phyloP scores from a whole-genome alignment of 2,888 invertebrate genomes.

The Crossocerus cetratus region DNA sequence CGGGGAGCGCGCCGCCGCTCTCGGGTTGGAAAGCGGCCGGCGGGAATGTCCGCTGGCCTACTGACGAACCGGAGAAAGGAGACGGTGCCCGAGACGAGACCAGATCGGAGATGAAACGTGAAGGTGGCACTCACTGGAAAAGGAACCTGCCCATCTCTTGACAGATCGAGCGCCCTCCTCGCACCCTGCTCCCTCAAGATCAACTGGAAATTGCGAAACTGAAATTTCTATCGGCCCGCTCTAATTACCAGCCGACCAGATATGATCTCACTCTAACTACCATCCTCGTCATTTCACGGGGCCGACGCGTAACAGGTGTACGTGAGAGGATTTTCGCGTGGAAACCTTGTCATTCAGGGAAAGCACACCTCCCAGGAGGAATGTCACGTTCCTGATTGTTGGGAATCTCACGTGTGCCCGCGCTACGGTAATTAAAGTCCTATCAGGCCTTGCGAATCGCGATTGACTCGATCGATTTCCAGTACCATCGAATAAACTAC shows the following conservation, averaged over 20 bases:
- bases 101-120: slow-evolving; percentile 37
- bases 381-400: neutral
- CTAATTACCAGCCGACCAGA: too few species aligned
- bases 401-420: neutral
- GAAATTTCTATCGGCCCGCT: too few species aligned
- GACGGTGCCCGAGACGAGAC: slow-evolving; percentile 17
- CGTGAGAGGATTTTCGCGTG: neutral
- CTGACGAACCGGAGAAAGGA: slow-evolving; percentile 58
- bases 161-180: neutral
- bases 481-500: too few species aligned
- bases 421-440: neutral
- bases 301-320: slow-evolving; percentile 13
- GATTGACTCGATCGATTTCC: neutral
- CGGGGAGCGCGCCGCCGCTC: slow-evolving; percentile 3
- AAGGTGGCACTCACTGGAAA: slow-evolving; percentile 28
- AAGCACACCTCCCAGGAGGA: slow-evolving; percentile 7
- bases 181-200: neutral
- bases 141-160: slow-evolving; percentile 50
- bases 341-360: neutral
- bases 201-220: too few species aligned
- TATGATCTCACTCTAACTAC: too few species aligned
- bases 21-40: slow-evolving; percentile 55
- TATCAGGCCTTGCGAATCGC: neutral
- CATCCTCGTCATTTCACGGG: too few species aligned
- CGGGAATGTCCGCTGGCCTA: slow-evolving; percentile 61